Evolutionary conservation across 1,140 invertebrate genomes (phyloP), one percentile per base, ranked within the genome.

Genomic region (Sitobion miscanthi): DNA sequence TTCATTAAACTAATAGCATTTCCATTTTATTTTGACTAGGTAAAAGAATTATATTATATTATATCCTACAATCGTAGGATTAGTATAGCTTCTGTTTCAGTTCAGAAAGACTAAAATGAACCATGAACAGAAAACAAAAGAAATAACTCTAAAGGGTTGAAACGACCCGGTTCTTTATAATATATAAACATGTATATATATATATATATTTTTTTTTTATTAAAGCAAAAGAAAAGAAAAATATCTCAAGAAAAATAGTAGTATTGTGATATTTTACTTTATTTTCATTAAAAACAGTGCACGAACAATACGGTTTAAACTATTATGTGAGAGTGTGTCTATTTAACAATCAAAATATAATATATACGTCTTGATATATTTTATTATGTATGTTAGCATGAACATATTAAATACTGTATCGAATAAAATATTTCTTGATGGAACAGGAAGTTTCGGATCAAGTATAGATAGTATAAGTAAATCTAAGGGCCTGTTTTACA

Each of bases 201-300:
- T 86, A 35, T 87, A 2, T 87, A n/a, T n/a, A n/a, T n/a, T 45
- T n/a, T 87, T 87, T 17, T 86, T 47, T 21, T 30, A 87, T 52
- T 35, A 35, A 49, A 89, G 14, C 9, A 25, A 57, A 89, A 89
- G 49, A 54, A 57, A 54, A 89, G 49, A 57, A 89, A 38, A 57
- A 57, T 42, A 38, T 89, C 88, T 54, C 35, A 35, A 35, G 23
- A 89, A 57, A 52, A 54, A 89, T 52, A 88, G n/a, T 35, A 38
- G 21, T 25, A 57, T 89, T 25, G 88, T 57, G 35, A 38, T 89
- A 89, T 57, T 89, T 89, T 57, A 38, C 35, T 89, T 57, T 89
- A 57, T 89, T 89, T 89, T 57, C 47, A 89, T 89, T 89, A 89
- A 54, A 89, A 57, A 89, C 20, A 89, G 57, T 89, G 49, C 35